Percentiles rank a stretch among this genome's conserved stretches.
Evolutionary conservation across 1,140 invertebrate genomes (phyloP).

Genomic region (Calliphora vicina): DNA sequence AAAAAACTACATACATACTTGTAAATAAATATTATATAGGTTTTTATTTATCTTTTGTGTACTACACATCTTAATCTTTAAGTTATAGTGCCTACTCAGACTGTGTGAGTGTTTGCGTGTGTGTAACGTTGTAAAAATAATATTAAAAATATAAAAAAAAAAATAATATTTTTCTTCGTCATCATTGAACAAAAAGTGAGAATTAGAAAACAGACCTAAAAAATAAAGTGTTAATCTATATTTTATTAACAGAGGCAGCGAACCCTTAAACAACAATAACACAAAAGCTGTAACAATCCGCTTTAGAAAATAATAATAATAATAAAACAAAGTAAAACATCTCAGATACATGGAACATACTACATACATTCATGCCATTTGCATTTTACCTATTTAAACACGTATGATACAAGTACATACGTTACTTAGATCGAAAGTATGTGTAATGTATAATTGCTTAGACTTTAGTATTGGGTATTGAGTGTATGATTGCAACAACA

Average conservation of each 20-base stretch:
- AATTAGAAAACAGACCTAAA: neutral
- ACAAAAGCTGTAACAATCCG: neutral
- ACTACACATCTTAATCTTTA: neutral
- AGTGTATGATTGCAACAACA: neutral
- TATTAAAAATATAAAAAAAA: neutral
- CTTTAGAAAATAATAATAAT: neutral
- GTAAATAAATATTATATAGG: neutral
- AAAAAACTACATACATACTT: neutral
- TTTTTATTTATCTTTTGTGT: neutral
- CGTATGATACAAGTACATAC: neutral
- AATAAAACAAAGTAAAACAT: neutral
- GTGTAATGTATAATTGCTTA: too few species aligned
- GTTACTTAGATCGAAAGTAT: neutral
- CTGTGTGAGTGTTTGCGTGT: neutral
- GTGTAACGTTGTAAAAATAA: neutral
- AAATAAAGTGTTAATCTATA: neutral
- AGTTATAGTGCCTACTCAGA: neutral
- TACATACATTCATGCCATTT: neutral
- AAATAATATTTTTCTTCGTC: neutral
- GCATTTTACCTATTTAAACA: neutral
- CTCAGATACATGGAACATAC: neutral
- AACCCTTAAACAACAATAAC: neutral
- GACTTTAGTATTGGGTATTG: too few species aligned
- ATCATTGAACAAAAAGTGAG: neutral
- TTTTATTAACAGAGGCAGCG: neutral